Base-by-base conservation (phyloP, 1,140 invertebrate species). In the Saccostrea glomerata region DNA sequence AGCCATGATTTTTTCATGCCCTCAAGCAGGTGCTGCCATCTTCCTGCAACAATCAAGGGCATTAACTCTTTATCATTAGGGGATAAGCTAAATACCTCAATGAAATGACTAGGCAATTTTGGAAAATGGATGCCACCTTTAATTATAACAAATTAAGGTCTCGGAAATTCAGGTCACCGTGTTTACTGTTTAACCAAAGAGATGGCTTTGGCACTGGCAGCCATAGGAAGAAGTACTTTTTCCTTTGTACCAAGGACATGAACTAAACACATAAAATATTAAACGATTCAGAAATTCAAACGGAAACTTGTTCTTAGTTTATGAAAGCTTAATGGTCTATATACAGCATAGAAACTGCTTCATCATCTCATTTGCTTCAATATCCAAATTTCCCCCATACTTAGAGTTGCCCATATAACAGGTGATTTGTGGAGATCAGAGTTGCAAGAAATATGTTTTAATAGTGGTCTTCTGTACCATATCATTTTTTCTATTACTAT, bases 11-110 rank as follows among this genome's bases (percentile, higher is more conserved):
- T 36, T 36, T 36, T 4, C 15, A 36, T 77, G 30, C 25, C 70
- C 70, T 30, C 23, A 2, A 36, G 30, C 11, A 77, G 70, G 23
- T 15, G 13, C 30, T 77, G 70, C 15, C 25, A 25, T 66, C 20
- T n/a, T n/a, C 60, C 60, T 66, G 20, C 23, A 66, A 66, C 15
- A 36, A 77, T 36, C 70, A 77, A 77, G 70, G 70, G 30, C 70
- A 77, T 30, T 77, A 77, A 77, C 25, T 77, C 70, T 30, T 23
- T 11, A 25, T 77, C 70, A 77, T 77, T 77, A 77, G 70, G 70
- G 30, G 23, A 36, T 30, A 30, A 15, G 13, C 70, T 30, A 77
- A 77, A 77, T 77, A 13, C 70, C 66, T 36, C 13, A 30, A 12
- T 30, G 11, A 30, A 30, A 77, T 77, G 70, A 77, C 70, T 30